These are phyloP conservation scores for Pampus argenteus DNA, from an alignment of 2,797 vertebrate species.

Conservation along the genomic window DNA sequence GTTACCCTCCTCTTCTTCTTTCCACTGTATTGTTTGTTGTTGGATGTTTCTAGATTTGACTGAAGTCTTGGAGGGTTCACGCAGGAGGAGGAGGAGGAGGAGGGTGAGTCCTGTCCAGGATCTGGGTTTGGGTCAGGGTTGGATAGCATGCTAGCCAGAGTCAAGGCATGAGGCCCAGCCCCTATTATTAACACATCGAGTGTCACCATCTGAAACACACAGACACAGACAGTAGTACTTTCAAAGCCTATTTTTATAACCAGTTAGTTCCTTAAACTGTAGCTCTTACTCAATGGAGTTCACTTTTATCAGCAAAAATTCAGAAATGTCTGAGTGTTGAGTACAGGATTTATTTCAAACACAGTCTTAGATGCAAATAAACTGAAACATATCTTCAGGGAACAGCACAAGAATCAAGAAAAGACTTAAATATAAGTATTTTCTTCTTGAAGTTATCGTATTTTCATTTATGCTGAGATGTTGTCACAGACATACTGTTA, in stretches of 20 bases:
- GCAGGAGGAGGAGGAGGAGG: slow-evolving; percentile 4
- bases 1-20: slow-evolving; percentile 65
- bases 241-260: slow-evolving; percentile 14
- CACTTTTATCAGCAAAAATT: not conserved
- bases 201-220: slow-evolving; percentile 69
- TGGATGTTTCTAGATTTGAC: slow-evolving; percentile 36
- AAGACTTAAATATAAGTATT: not conserved
- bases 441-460: not conserved
- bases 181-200: slow-evolving; percentile 85
- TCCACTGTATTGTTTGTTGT: slow-evolving; percentile 20
- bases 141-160: slow-evolving; percentile 80
- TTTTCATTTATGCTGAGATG: not conserved
- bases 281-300: not conserved
- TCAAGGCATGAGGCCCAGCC: slow-evolving; percentile 85
- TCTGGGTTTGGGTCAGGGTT: slow-evolving; percentile 38
- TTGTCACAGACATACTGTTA: not conserved
- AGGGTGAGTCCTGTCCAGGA: slow-evolving; percentile 12
- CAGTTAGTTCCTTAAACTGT: slow-evolving; percentile 12
- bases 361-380: not conserved
- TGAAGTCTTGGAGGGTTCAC: slow-evolving; percentile 43
- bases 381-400: not conserved
- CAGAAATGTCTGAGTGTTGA: not conserved
- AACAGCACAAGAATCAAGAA: not conserved
- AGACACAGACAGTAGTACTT: slow-evolving; percentile 11
- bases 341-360: not conserved